Evolutionary conservation across 2,888 invertebrate genomes (phyloP).

Genomic region (Microplitis manilae): DNA sequence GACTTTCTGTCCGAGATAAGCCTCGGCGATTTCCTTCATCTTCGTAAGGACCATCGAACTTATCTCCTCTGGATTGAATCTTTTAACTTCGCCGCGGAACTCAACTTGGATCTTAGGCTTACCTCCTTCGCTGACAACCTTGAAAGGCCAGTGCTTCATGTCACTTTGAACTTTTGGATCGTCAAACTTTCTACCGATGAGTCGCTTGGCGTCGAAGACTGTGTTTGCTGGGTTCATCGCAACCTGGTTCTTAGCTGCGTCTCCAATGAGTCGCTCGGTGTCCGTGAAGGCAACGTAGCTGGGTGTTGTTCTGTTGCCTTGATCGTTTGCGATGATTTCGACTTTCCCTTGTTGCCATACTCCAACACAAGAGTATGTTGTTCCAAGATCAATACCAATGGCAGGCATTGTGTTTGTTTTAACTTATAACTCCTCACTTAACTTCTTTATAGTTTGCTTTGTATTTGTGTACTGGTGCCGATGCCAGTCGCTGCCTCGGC

Average conservation of each 20-base stretch:
- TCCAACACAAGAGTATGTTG: constrained; percentile 75
- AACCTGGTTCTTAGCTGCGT: constrained; percentile 75
- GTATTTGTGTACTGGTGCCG: constrained; percentile 17
- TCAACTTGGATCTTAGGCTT: constrained; percentile 81
- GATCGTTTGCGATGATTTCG: constrained; percentile 73
- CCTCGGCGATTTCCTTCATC: constrained; percentile 81
- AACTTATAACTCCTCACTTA: constrained; percentile 18
- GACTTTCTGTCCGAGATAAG: constrained; percentile 78
- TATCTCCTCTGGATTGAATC: constrained; percentile 80
- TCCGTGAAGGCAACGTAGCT: constrained; percentile 82
- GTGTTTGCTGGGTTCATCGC: constrained; percentile 83
- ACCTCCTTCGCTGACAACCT: constrained; percentile 77
- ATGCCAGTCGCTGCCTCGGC: background rate
- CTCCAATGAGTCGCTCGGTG: constrained; percentile 47
- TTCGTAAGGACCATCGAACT: constrained; percentile 79
- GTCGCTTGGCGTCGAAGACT: constrained; percentile 77
- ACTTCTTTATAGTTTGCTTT: constrained; percentile 11
- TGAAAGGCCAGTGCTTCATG: constrained; percentile 88
- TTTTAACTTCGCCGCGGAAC: constrained; percentile 76
- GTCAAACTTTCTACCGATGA: constrained; percentile 74
- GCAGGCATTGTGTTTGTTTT: constrained; percentile 71
- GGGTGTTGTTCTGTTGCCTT: constrained; percentile 82
- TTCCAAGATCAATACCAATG: constrained; percentile 75
- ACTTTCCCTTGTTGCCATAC: constrained; percentile 52
- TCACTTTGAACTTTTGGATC: constrained; percentile 80